Evolutionary conservation across 92 coral and sea anemone genomes (phyloP).

Genomic region (Scolanthus callimorphus): DNA sequence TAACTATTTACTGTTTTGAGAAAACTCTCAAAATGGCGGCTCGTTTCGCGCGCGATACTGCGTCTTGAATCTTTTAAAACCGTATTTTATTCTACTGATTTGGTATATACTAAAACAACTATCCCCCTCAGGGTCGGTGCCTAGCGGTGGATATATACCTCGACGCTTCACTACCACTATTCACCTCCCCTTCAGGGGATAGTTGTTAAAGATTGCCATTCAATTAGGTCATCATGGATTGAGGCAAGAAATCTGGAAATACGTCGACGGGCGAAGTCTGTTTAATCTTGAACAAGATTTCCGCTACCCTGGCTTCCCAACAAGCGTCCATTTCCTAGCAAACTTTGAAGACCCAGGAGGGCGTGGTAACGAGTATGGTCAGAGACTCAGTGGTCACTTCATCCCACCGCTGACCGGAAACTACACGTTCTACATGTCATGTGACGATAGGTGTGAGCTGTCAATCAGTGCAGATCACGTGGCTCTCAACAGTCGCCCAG

Average conservation of each 20-base stretch:
- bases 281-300: conserved; percentile 8
- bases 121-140: no score
- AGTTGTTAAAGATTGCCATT: no score
- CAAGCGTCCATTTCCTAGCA: conserved; percentile 21
- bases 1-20: no score
- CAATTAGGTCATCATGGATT: conserved; percentile 16
- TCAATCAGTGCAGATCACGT: conserved; percentile 29
- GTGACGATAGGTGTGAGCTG: conserved; percentile 56
- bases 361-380: conserved; percentile 28
- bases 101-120: no score
- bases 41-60: no score
- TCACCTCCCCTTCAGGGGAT: no score
- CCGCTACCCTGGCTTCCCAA: conserved; percentile 34
- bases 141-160: no score
- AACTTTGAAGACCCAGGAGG: conserved; percentile 45
- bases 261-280: neutral
- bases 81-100: no score
- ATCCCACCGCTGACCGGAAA: conserved; percentile 53
- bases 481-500: conserved; percentile 8
- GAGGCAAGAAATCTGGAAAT: conserved; percentile 45
- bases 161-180: no score
- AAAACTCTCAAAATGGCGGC: no score
- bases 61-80: no score
- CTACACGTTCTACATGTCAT: conserved; percentile 45
- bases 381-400: conserved; percentile 38